Conservation (phyloP, 2,888 invertebrate species). For the Oscheius myriophilus region DNA sequence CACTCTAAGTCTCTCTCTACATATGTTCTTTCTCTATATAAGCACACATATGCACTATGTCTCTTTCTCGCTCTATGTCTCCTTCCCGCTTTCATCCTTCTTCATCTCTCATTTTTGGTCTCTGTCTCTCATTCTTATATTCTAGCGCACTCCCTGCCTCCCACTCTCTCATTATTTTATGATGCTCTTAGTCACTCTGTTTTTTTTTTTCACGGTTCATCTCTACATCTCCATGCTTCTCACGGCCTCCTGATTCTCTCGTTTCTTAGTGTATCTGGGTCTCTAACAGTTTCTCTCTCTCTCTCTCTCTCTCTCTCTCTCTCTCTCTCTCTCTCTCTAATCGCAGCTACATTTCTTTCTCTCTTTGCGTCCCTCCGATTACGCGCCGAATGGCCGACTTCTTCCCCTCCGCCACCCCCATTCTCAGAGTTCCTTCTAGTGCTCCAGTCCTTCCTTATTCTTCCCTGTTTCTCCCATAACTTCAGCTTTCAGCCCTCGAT, state of each 20-base stretch:
- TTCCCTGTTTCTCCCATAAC: background rate
- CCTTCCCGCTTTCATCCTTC: constrained; percentile 3
- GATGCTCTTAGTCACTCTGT: too few species aligned
- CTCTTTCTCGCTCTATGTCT: constrained; percentile 7
- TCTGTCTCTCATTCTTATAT: too few species aligned
- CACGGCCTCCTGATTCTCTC: too few species aligned
- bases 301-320: constrained; percentile 12
- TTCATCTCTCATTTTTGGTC: too few species aligned
- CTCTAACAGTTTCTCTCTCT: too few species aligned
- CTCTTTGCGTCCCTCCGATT: background rate
- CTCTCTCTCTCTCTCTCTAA: constrained; percentile 5
- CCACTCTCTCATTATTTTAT: too few species aligned
- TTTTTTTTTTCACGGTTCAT: too few species aligned
- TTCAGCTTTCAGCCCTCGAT: background rate
- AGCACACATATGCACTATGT: too few species aligned
- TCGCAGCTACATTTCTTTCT: background rate
- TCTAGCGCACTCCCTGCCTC: background rate
- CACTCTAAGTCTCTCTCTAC: too few species aligned
- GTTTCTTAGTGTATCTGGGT: too few species aligned
- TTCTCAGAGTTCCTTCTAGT: background rate
- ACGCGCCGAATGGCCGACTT: background rate
- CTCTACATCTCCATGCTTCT: too few species aligned
- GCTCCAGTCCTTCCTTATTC: background rate
- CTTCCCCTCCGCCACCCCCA: background rate
- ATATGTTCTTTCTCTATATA: too few species aligned